Percentiles rank a stretch among this genome's conserved stretches.
These are phyloP conservation scores for Cephus sareptanus DNA, from an alignment of 2,888 invertebrate genomes.

Conservation along the genomic window DNA sequence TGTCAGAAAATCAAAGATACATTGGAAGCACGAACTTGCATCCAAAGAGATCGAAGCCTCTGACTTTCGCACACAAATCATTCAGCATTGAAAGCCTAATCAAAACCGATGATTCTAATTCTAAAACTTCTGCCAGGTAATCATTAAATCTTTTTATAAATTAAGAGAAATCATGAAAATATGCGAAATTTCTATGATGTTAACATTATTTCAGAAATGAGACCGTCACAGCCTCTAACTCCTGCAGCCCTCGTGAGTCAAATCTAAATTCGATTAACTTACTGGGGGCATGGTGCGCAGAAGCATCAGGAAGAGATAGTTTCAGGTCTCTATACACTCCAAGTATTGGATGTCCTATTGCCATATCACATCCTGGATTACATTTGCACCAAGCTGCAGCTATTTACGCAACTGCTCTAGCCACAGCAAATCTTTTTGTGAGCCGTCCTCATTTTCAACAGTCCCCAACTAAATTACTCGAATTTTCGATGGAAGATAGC, in stretches of 20 bases:
- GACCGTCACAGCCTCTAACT: neutral
- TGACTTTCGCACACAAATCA: slow-evolving; percentile 40
- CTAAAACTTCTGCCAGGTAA: slow-evolving; percentile 25
- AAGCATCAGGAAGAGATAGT: neutral
- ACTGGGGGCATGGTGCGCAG: neutral
- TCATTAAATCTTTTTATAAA: neutral
- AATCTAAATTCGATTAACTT: neutral
- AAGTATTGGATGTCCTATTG: neutral
- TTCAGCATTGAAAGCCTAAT: slow-evolving; percentile 60
- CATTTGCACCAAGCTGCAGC: slow-evolving; percentile 31
- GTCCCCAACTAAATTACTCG: slow-evolving; percentile 16
- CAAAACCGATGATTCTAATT: slow-evolving; percentile 36
- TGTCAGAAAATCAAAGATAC: neutral
- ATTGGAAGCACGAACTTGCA: neutral
- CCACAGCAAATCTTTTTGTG: slow-evolving; percentile 31
- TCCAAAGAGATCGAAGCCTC: slow-evolving; percentile 18
- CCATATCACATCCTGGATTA: slow-evolving; percentile 2
- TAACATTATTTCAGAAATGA: neutral
- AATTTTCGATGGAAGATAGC: neutral
- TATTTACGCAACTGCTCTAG: slow-evolving; percentile 29
- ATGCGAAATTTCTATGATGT: neutral
- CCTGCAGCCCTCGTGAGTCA: neutral
- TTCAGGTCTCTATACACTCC: neutral
- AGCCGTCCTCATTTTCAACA: slow-evolving; percentile 24
- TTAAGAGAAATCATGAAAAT: neutral